Base-by-base conservation (phyloP, 2,888 invertebrate genomes). In the Phania funesta region DNA sequence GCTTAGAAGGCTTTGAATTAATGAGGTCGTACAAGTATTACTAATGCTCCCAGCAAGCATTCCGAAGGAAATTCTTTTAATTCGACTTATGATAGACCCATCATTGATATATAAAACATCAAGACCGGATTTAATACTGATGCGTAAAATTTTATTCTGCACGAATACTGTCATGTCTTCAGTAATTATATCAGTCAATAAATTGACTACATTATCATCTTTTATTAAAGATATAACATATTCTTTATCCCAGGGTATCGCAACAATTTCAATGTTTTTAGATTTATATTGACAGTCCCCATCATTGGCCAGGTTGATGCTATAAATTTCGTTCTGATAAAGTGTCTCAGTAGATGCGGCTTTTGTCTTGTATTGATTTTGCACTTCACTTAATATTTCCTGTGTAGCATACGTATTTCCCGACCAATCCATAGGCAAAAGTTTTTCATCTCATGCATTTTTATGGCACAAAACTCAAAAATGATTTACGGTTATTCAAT, bases 51-150 rank as follows among this genome's bases (percentile, higher is more conserved):
- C 29, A 85, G 16, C 16, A 80, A 58, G 35, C 64, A 79, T 75
- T 83, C 76, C 1, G 70, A 76, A 2, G 83, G 83, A 54, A 68
- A 78, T 1, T 22, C 22, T 18, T 38, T 46, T 56, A 68, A 20
- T 2, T 38, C n/a, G n/a, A n/a, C n/a, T n/a, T n/a, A n/a, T n/a
- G n/a, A n/a, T n/a, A n/a, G n/a, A n/a, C n/a, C 74, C 73, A 70
- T 85, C 84, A 60, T 85, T 84, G 7, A 85, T 52, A 35, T 85
- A 84, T 13, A 85, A 50, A 6, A 85, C 70, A 70, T 85, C 85
- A 18, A 85, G 79, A 1, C 79, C 81, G 29, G 22, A 56, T 65
- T 58, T 75, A 22, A 83, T 79, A 18, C 20, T 41, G 16, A 80
- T 71, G 7, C 83, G 68, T 38, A 85, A 52, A 20, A 24, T 16